A percentile compares a stretch with the other conserved stretches of the same genome.
These are phyloP conservation scores for Phaenicophaeus curvirostris DNA, from an alignment of 2,797 vertebrate species.

Conservation along the genomic window DNA sequence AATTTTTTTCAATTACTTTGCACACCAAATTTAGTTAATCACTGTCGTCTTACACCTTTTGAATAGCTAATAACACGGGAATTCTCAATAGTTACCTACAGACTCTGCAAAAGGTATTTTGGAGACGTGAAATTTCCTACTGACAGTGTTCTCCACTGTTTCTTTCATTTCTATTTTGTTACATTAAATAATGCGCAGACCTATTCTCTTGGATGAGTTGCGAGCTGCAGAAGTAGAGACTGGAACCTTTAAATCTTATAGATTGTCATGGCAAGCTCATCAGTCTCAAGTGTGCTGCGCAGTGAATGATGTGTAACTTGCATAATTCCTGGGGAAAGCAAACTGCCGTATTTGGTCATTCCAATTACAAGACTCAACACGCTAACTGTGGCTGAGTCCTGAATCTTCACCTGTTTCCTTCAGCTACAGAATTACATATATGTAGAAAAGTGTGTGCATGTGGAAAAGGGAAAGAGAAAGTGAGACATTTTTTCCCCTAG, in stretches of 20 bases:
- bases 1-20: constrained; percentile 22
- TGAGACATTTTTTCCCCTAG: no score
- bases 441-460: not conserved
- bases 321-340: not conserved
- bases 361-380: not conserved
- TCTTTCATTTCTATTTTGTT: not conserved
- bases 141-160: not conserved
- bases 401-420: not conserved
- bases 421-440: not conserved
- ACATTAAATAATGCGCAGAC: not conserved
- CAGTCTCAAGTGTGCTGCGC: not conserved
- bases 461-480: not conserved
- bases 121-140: not conserved
- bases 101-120: not conserved
- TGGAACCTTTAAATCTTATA: not conserved
- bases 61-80: not conserved
- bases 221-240: not conserved
- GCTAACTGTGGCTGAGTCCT: not conserved
- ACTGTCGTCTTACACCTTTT: not conserved
- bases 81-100: not conserved
- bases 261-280: not conserved
- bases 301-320: not conserved
- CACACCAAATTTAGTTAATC: not conserved
- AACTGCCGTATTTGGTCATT: not conserved
- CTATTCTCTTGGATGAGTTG: not conserved